A percentile compares a stretch with the other conserved stretches of the same genome.
Evolutionary conservation across 2,888 invertebrate genomes (phyloP).

Genomic region (Petrolisthes manimaculis): DNA sequence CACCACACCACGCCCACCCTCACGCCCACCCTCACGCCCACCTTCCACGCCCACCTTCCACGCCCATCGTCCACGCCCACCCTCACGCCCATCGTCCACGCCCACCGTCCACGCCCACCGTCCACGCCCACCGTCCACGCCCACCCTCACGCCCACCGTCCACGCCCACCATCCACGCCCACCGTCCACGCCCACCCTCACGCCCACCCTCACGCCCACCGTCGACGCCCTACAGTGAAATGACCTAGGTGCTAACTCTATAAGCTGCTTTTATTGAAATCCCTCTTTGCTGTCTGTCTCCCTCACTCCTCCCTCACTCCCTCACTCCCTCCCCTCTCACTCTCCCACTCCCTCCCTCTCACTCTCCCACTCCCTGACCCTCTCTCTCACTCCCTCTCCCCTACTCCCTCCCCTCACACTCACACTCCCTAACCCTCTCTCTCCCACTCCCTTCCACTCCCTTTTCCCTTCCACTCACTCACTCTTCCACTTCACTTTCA

Average conservation of each 20-base stretch:
- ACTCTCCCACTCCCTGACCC: not conserved
- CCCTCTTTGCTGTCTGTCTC: not conserved
- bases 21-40: not conserved
- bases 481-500: not conserved
- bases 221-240: not conserved
- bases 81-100: too few species aligned
- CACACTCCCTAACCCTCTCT: not conserved
- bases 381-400: conserved; percentile 4
- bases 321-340: not conserved
- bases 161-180: not conserved
- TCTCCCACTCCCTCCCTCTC: not conserved
- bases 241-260: conserved; percentile 6
- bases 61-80: not conserved
- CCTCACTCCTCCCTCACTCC: not conserved
- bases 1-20: not conserved
- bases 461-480: not conserved
- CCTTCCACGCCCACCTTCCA: not conserved
- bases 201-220: too few species aligned
- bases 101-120: too few species aligned
- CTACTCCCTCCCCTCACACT: not conserved
- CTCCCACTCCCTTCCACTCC: not conserved
- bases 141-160: not conserved
- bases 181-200: not conserved
- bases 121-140: not conserved
- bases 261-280: conserved; percentile 5